A percentile compares a stretch with the other conserved stretches of the same genome.
These are phyloP conservation scores for Alaudala cheleensis DNA, from an alignment of 2,113 vertebrate species.

Conservation along the genomic window DNA sequence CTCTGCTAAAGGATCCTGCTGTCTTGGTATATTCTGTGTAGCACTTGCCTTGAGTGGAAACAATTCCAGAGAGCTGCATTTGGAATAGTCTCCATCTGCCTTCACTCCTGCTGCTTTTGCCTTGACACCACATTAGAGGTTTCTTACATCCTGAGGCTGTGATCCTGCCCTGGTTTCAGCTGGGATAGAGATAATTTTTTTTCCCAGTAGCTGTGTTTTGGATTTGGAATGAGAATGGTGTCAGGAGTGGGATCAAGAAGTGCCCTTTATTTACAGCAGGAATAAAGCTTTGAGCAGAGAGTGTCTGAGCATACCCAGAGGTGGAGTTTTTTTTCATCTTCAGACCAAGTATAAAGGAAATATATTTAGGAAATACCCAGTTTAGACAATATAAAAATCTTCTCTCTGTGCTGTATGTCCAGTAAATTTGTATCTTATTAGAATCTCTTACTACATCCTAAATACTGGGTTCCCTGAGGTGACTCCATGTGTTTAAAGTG, in stretches of 20 bases:
- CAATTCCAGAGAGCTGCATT: not conserved
- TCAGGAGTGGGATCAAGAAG: not conserved
- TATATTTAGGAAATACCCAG: not conserved
- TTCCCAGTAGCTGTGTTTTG: not conserved
- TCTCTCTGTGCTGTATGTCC: not conserved
- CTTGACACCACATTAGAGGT: not conserved
- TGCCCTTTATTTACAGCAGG: not conserved
- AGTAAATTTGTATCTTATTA: not conserved
- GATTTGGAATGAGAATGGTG: not conserved
- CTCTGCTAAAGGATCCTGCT: not conserved
- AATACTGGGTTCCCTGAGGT: not conserved
- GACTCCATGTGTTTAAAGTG: not conserved
- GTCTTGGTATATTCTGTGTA: fast-evolving
- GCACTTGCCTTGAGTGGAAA: not conserved
- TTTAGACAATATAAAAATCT: not conserved
- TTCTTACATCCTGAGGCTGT: not conserved
- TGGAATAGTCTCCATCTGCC: not conserved
- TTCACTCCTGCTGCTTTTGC: not conserved
- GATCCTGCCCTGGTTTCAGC: not conserved
- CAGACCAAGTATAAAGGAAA: not conserved
- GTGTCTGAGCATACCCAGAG: not conserved
- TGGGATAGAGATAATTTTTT: not conserved
- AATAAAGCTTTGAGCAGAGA: not conserved
- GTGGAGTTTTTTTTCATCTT: not conserved
- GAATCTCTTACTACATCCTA: not conserved